phyloP scores from a whole-genome alignment of 53 echinoderm and acorn worm species.

The Echinarachnius parma region DNA sequence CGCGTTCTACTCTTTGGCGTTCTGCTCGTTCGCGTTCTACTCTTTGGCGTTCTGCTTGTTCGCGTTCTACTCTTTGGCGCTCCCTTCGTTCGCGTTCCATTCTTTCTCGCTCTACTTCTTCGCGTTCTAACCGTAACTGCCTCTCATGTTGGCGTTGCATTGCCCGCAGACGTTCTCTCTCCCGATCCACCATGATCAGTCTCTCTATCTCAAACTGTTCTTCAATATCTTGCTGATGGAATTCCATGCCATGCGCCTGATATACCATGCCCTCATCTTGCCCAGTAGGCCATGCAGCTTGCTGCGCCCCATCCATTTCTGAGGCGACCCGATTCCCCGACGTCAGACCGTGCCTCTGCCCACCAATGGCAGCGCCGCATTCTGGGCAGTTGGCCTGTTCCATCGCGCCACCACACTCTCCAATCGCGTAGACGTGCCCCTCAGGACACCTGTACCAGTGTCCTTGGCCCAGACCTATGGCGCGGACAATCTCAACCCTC shows the following conservation, averaged over 20 bases:
- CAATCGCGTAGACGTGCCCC: conserved; percentile 81
- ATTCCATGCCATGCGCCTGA: not conserved
- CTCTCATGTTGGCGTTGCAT: not conserved
- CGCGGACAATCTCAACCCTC: conserved; percentile 65
- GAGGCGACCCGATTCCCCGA: conserved; percentile 64
- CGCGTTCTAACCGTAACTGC: too few species aligned
- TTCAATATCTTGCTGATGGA: conserved; percentile 19
- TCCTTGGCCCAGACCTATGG: conserved; percentile 59
- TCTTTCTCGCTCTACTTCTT: too few species aligned
- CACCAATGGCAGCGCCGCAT: conserved; percentile 67
- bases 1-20: too few species aligned
- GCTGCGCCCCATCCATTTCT: conserved; percentile 79
- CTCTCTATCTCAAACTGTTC: conserved; percentile 26
- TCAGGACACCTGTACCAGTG: conserved; percentile 89
- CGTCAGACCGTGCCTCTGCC: conserved; percentile 53
- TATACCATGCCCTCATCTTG: not conserved
- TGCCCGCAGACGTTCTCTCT: not conserved
- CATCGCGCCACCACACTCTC: conserved; percentile 85
- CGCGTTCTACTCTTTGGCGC: too few species aligned
- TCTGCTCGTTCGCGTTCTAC: too few species aligned
- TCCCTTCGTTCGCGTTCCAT: too few species aligned
- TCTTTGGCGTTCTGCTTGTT: too few species aligned
- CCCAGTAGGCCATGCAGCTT: conserved; percentile 57
- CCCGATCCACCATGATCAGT: conserved; percentile 11
- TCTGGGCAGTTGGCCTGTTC: conserved; percentile 61